Evolutionary conservation across 2,888 invertebrate species (phyloP), one percentile per base, ranked within the genome.

Genomic region (Chaetogeoica ovagalla): DNA sequence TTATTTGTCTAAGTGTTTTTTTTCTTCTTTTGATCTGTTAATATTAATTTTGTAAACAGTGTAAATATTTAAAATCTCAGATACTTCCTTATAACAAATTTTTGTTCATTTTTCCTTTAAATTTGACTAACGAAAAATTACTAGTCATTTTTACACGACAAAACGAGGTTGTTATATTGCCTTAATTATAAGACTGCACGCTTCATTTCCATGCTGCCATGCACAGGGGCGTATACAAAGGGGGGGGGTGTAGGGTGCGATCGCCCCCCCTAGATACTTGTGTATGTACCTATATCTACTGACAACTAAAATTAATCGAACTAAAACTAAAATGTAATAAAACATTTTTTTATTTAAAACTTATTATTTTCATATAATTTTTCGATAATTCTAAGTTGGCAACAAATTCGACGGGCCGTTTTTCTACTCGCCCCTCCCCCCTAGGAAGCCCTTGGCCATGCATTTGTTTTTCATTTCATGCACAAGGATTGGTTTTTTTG

Each of bases 151-250:
- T 60, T 79, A 62, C 39, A 65, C 39, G 55, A 55, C 55, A 39
- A 75, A 63, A 71, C 17, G 6, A 57, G 70, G 77, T 76, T 76
- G 9, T 77, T 39, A 70, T 79, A 70, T 79, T 39, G 63, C 79
- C 71, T 79, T 57, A 55, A 63, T 68, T 76, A 79, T 79, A 71
- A 79, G 79, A 79, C 79, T 79, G 79, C 79, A 79, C 79, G 59
- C 63, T 79, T 71, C 4, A 63, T 79, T 63, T 71, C 55, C 55
- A 79, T 63, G 37, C 62, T 79, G 62, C 65, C 69, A 71, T 63
- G 63, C 79, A 63, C n/a, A n/a, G n/a, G n/a, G n/a, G n/a, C n/a
- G n/a, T n/a, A n/a, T n/a, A n/a, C n/a, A n/a, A n/a, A n/a, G n/a
- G n/a, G n/a, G n/a, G n/a, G n/a, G n/a, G n/a, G n/a, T n/a, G n/a